phyloP scores from a whole-genome alignment of 2,888 invertebrate genomes.

The Pristionchus arcanus region DNA sequence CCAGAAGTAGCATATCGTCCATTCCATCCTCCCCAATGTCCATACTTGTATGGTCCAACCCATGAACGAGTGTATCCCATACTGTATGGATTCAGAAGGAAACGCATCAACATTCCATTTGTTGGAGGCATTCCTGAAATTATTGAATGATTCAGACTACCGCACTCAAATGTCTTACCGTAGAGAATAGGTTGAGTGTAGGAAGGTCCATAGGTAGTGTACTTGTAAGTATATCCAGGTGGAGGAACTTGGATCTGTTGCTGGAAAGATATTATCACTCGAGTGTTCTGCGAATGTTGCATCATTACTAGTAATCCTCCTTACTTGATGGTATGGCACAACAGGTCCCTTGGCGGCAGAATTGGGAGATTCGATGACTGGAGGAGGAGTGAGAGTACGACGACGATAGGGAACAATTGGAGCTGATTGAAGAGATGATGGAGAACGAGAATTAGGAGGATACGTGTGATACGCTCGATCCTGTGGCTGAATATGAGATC shows the following conservation, averaged over 20 bases:
- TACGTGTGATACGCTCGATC: slow-evolving; percentile 70
- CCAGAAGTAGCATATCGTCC: slow-evolving; percentile 66
- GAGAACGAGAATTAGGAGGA: slow-evolving; percentile 70
- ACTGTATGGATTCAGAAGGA: slow-evolving; percentile 48
- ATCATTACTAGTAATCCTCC: neutral
- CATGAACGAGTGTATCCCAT: slow-evolving; percentile 58
- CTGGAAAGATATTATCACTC: neutral
- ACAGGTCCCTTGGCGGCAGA: neutral
- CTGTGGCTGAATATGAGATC: neutral
- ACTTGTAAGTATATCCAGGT: slow-evolving; percentile 53
- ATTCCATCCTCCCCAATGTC: slow-evolving; percentile 64
- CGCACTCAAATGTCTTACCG: neutral
- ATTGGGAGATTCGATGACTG: slow-evolving; percentile 46
- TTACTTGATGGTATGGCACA: slow-evolving; percentile 48
- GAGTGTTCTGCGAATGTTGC: neutral
- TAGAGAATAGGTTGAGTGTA: slow-evolving; percentile 55
- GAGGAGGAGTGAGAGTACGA: slow-evolving; percentile 53
- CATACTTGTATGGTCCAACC: slow-evolving; percentile 72
- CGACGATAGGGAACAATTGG: slow-evolving; percentile 56
- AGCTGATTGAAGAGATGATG: slow-evolving; percentile 71
- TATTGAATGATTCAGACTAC: neutral
- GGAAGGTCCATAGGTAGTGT: slow-evolving; percentile 53
- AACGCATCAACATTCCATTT: slow-evolving; percentile 66
- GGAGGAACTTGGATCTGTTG: slow-evolving; percentile 44
- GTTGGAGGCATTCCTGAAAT: slow-evolving; percentile 69